Percentiles rank a stretch among this genome's conserved stretches.
Evolutionary conservation across 2,888 invertebrate species (phyloP).

Genomic region (Tetramorium bicarinatum): DNA sequence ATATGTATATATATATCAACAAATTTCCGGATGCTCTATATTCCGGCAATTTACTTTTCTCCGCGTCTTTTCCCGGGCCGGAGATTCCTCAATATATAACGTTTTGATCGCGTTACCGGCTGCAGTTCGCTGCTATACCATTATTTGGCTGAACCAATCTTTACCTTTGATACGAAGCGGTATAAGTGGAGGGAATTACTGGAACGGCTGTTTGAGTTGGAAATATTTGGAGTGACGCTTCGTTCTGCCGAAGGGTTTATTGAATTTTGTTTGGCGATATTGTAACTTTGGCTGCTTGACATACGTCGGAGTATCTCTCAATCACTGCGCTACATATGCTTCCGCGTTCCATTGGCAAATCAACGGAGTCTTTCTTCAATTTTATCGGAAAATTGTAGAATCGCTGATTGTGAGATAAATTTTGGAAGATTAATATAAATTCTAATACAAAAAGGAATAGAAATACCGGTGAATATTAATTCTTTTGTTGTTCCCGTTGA

Average conservation of each 20-base stretch:
- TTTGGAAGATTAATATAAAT: neutral
- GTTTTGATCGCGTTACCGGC: slow-evolving; percentile 52
- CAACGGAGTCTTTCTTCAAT: neutral
- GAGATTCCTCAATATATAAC: slow-evolving; percentile 41
- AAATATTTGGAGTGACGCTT: slow-evolving; percentile 84
- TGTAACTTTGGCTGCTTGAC: slow-evolving; percentile 76
- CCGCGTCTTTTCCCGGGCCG: slow-evolving; percentile 40
- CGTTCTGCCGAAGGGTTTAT: slow-evolving; percentile 80
- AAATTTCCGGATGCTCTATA: slow-evolving; percentile 32
- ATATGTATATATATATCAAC: slow-evolving; percentile 17
- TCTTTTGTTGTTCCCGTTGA: neutral
- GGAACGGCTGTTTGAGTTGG: slow-evolving; percentile 82
- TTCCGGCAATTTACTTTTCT: slow-evolving; percentile 48
- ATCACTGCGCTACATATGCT: slow-evolving; percentile 57
- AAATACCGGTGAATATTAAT: neutral
- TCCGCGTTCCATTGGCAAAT: slow-evolving; percentile 10
- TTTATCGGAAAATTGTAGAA: slow-evolving; percentile 1
- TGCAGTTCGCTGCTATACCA: slow-evolving; percentile 73
- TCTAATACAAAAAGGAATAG: neutral
- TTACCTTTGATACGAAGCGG: slow-evolving; percentile 77
- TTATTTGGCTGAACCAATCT: slow-evolving; percentile 84
- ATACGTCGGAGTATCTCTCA: slow-evolving; percentile 57
- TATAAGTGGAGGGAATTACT: slow-evolving; percentile 66
- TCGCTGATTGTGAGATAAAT: neutral
- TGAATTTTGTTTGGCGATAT: slow-evolving; percentile 81